Base-by-base conservation (phyloP, 2,888 invertebrate species). In the Ochropleura leucogaster region DNA sequence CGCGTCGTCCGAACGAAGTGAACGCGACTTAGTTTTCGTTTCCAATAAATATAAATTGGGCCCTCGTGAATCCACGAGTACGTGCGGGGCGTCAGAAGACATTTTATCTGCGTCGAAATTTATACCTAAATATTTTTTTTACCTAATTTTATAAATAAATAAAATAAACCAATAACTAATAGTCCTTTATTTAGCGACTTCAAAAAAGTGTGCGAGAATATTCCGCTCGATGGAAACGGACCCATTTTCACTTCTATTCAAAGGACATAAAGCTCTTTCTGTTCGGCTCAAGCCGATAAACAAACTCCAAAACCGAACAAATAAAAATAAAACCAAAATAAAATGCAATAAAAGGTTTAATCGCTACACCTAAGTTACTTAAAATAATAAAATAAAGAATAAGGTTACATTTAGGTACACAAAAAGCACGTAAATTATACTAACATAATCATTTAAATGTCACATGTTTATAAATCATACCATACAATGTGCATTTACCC, bases 291-390 rank as follows among this genome's bases (percentile, higher is more conserved):
- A 59, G 16, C 40, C 9, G 7, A 40, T 18, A 40, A 40, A 7
- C 3, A n/a, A n/a, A 14, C 44, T 62, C 44, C 44, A 12, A 14
- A n/a, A 62, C 44, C 9, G 12, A 62, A 60, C 42, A 12, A 44
- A 62, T 44, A 62, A 81, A 70, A 76, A 77, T 44, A n/a, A 76
- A 77, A 78, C 42, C 3, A 79, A 79, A 67, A 67, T 42, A 72
- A 66, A 67, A 62, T 63, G 57, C 71, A 85, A 82, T 77, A 79
- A 76, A 74, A 64, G n/a, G 70, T 87, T 86, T 87, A 85, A 81
- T 86, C 55, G 42, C 71, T 85, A 87, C 71, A 80, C 49, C 68
- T 85, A 83, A 79, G 42, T 86, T 76, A 82, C 86, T 78, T 82
- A 83, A 75, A 60, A 68, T 79, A 76, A 77, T 79, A 78, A 77